Percentiles rank a stretch among this genome's conserved stretches.
phyloP scores from a whole-genome alignment of 2,797 vertebrate genomes.

The Smutsia gigantea region DNA sequence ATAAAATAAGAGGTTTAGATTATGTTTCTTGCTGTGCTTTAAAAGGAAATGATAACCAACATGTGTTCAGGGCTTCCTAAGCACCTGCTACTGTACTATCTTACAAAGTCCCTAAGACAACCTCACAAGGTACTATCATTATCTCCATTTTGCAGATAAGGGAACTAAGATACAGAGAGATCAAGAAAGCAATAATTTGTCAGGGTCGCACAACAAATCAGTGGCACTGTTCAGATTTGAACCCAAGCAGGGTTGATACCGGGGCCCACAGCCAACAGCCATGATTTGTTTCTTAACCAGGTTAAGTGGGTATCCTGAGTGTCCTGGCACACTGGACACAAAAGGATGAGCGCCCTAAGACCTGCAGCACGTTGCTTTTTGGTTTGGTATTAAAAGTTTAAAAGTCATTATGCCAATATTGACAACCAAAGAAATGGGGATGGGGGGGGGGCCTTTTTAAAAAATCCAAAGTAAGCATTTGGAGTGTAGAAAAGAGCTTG shows the following conservation, averaged over 20 bases:
- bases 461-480: background rate
- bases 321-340: background rate
- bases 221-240: background rate
- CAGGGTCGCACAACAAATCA: background rate
- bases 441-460: background rate
- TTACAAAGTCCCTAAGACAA: background rate
- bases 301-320: background rate
- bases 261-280: background rate
- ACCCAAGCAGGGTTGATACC: background rate
- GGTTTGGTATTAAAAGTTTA: background rate
- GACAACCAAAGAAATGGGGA: background rate
- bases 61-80: background rate
- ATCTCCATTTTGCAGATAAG: background rate
- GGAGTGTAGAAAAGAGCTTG: background rate
- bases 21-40: background rate
- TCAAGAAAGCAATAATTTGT: background rate
- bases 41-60: constrained; percentile 31
- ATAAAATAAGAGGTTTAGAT: constrained; percentile 31
- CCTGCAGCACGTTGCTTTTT: background rate
- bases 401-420: constrained; percentile 2
- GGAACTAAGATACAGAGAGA: background rate
- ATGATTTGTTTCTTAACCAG: background rate
- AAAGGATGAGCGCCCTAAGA: background rate
- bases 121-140: background rate
- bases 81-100: background rate